phyloP scores from a whole-genome alignment of 2,888 invertebrate genomes.

The Scaptomyza flava region DNA sequence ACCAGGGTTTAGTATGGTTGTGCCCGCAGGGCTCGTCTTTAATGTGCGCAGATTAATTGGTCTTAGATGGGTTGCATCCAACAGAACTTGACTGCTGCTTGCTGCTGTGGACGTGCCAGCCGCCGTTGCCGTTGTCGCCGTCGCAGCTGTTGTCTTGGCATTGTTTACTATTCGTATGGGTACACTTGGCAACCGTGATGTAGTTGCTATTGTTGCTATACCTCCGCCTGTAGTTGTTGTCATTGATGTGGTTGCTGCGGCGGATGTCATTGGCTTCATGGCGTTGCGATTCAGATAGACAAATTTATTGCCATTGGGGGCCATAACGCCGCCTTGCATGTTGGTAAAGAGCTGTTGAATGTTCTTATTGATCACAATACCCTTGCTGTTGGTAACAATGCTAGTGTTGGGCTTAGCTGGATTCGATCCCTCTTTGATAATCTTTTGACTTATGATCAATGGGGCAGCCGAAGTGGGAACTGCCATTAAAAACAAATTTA shows the following conservation, averaged over 20 bases:
- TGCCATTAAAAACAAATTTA: not conserved
- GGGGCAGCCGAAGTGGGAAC: slow-evolving; percentile 50
- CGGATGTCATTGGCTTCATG: slow-evolving; percentile 81
- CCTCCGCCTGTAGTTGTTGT: slow-evolving; percentile 32
- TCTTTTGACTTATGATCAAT: slow-evolving; percentile 80
- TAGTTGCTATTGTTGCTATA: slow-evolving; percentile 8
- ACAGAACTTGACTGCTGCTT: slow-evolving; percentile 34
- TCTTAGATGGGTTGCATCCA: slow-evolving; percentile 50
- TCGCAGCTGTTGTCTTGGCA: slow-evolving; percentile 33
- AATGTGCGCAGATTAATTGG: slow-evolving; percentile 61
- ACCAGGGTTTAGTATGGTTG: slow-evolving; percentile 20
- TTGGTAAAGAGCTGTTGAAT: slow-evolving; percentile 61
- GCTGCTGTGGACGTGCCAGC: slow-evolving; percentile 22
- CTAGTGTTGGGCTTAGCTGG: slow-evolving; percentile 24
- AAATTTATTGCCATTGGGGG: slow-evolving; percentile 75
- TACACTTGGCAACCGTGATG: slow-evolving; percentile 69
- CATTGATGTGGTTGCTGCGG: slow-evolving; percentile 49
- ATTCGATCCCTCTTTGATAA: slow-evolving; percentile 75
- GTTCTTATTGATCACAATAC: slow-evolving; percentile 79
- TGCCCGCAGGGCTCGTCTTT: slow-evolving; percentile 35
- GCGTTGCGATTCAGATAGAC: slow-evolving; percentile 83
- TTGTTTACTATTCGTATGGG: slow-evolving; percentile 60
- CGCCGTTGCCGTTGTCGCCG: slow-evolving; percentile 11
- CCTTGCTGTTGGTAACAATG: slow-evolving; percentile 44
- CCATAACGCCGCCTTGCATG: slow-evolving; percentile 32